Percentiles rank a stretch among this genome's conserved stretches.
These are phyloP conservation scores for Anolis carolinensis DNA, from an alignment of 2,113 vertebrate species.

Conservation along the genomic window DNA sequence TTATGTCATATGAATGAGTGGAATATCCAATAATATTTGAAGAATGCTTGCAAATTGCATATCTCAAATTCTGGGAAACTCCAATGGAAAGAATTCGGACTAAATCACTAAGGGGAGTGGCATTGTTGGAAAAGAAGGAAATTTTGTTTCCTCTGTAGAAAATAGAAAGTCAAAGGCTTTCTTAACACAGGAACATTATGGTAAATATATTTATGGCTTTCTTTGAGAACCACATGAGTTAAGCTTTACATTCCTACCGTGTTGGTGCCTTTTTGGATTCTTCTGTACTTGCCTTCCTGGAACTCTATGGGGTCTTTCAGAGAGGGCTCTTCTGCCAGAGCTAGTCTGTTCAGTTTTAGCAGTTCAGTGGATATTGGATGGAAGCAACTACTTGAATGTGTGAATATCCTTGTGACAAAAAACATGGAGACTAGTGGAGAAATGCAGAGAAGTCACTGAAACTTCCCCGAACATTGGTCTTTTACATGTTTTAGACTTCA, in stretches of 20 bases:
- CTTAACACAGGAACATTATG: no score
- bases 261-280: background rate
- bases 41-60: no score
- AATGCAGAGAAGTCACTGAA: background rate
- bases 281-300: background rate
- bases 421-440: background rate
- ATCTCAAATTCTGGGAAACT: no score
- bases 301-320: background rate
- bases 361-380: background rate
- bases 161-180: no score
- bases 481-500: background rate
- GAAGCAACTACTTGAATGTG: background rate
- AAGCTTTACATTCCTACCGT: background rate
- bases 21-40: no score
- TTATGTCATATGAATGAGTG: background rate
- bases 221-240: no score
- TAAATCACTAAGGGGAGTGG: no score
- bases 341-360: background rate
- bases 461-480: no score
- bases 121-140: no score
- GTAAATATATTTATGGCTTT: no score
- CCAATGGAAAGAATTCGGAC: no score
- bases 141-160: no score
- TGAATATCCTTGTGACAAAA: background rate
- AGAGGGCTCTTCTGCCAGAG: background rate